Evolutionary conservation across 2,888 invertebrate genomes (phyloP), one percentile per base, ranked within the genome.

Genomic region (Thumatha senex): DNA sequence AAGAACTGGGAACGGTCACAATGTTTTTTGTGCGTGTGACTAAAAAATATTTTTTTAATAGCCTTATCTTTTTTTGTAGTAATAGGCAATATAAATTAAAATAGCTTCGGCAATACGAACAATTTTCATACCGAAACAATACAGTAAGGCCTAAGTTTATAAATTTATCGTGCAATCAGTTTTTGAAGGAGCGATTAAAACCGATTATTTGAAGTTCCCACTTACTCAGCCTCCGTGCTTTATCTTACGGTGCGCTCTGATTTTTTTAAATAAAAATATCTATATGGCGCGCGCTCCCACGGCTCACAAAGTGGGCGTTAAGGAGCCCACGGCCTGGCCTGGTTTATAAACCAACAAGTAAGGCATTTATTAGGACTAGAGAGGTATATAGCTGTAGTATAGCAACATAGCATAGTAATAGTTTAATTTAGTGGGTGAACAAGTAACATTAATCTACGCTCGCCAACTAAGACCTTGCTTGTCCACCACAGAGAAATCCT

Each of bases 221-320:
- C 40, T 55, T 49, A 41, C 43, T 49, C 51, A 46, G 42, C 38
- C 41, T 53, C 51, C 55, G 56, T 56, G 59, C 55, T 57, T 43
- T 50, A 67, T 68, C 58, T 41, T 34, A 24, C 10, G 30, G 43
- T 36, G 35, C 33, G 36, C 41, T 40, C 38, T 60, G 51, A 18
- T 14, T 34, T 46, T 56, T 54, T 45, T 48, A 33, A 43, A 63
- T 61, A 58, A 67, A 58, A 54, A 42, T 51, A 56, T 50, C 52
- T 63, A 62, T 62, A 70, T 69, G 67, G 52, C 49, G 51, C 47
- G 36, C 42, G 54, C 63, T 77, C 75, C 70, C 78, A 74, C 75
- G 72, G 48, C 50, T 44, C 39, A 68, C 72, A 77, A 72, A 63
- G 64, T 58, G 44, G 52, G 48, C 62, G 64, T 65, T 76, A 69